Base-by-base conservation (phyloP, 2,888 invertebrate genomes). In the Vannuccia rotundouncinata region DNA sequence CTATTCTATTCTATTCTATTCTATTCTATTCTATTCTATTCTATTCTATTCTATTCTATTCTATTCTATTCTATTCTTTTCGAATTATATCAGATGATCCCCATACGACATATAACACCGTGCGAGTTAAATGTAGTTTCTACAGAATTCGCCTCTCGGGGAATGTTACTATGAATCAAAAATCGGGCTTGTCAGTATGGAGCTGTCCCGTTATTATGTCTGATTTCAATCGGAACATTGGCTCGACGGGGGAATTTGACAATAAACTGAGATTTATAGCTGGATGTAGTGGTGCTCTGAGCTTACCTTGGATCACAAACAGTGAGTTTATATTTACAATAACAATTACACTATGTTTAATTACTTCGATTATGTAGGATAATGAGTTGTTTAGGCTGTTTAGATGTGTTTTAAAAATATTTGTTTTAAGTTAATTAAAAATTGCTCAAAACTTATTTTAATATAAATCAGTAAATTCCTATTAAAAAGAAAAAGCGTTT, bases 181-280 rank as follows among this genome's bases (percentile, higher is more conserved):
- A 77, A 45, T 10, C 10, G 17, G 45, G 45, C 10, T 2, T 17
- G 13, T 5, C 2, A 2, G 66, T 17, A 5, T 78, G 78, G 78
- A 1, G 1, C n/a, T 78, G 78, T 25, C 78, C 78, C 1, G 78
- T 78, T 1, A 45, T 59, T 30, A 60, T 78, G 28, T 60, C 59
- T 25, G 78, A 78, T 45, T 78, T 60, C 78, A 78, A 78, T 25
- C 25, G 29, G 29, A 25, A 29, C 13, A 78, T 78, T 45, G 78
- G 78, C 59, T 78, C 78, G 1, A 78, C 78, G 25, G 78, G 78
- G 1, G 78, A 78, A 60, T 78, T 78, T 78, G 78, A 78, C 60
- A 78, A 78, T 45, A 59, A 60, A 60, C 59, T 78, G 17, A 1
- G 78, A 59, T 60, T 78, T 27, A 29, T n/a, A 2, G 27, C 77